phyloP scores from a whole-genome alignment of 2,797 vertebrate genomes.

The Hoplostethus atlanticus region DNA sequence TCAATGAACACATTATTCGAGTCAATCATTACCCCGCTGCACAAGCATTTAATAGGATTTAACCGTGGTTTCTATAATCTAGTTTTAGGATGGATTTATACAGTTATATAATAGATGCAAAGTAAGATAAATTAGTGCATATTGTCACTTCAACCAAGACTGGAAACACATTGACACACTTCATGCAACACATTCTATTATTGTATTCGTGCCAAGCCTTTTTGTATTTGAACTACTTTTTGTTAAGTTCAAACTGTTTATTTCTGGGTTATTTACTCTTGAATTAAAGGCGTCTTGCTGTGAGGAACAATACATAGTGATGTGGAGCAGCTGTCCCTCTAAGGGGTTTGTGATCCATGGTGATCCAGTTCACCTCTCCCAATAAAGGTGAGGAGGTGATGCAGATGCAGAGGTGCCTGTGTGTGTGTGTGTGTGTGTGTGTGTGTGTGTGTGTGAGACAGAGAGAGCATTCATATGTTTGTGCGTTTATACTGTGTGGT shows the following conservation, averaged over 20 bases:
- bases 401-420: slow-evolving; percentile 39
- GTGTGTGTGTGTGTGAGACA: background rate
- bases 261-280: slow-evolving; percentile 29
- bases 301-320: slow-evolving; percentile 42
- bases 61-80: too few relatives aligned
- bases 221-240: background rate
- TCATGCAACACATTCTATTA: background rate
- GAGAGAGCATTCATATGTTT: background rate
- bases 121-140: background rate
- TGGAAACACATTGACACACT: background rate
- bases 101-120: background rate
- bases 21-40: too few relatives aligned
- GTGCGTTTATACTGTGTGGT: background rate
- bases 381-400: slow-evolving; percentile 35
- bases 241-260: slow-evolving; percentile 22
- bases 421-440: background rate
- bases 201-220: background rate
- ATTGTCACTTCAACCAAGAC: background rate
- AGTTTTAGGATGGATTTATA: too few relatives aligned
- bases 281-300: slow-evolving; percentile 26
- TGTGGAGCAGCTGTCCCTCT: slow-evolving; percentile 48
- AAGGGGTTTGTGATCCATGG: slow-evolving; percentile 53
- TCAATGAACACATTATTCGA: background rate
- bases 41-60: too few relatives aligned
- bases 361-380: slow-evolving; percentile 39